Evolutionary conservation across 1,140 invertebrate species (phyloP).

Genomic region (Pseudomyrmex pallidus): DNA sequence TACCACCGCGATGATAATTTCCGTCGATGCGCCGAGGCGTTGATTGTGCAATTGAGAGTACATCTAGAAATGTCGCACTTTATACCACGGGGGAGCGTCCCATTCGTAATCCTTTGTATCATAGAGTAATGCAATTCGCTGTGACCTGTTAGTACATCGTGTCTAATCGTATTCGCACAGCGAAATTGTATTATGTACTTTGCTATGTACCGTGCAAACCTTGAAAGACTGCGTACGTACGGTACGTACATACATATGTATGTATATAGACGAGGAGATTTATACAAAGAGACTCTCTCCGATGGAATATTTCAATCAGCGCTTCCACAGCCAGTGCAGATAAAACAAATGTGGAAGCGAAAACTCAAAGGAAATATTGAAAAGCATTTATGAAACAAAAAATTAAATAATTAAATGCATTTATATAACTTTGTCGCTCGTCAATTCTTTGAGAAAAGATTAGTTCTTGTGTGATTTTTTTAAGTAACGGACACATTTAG

Average conservation of each 20-base stretch:
- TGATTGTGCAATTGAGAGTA: constrained; percentile 58
- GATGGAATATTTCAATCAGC: too few species aligned
- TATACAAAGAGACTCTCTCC: background rate
- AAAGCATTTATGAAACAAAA: background rate
- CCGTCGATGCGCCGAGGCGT: constrained; percentile 46
- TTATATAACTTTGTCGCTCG: background rate
- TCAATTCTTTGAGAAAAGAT: background rate
- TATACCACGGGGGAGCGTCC: constrained; percentile 18
- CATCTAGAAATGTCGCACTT: constrained; percentile 54
- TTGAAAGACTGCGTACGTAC: background rate
- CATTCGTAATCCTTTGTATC: constrained; percentile 38
- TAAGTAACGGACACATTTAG: background rate
- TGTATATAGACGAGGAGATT: background rate
- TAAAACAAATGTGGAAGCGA: constrained; percentile 8
- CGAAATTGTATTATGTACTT: constrained; percentile 36
- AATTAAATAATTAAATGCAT: background rate
- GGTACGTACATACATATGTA: background rate
- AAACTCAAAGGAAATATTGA: background rate
- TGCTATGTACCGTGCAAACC: constrained; percentile 4
- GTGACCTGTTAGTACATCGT: constrained; percentile 31
- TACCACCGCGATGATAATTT: constrained; percentile 47
- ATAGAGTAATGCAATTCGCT: background rate
- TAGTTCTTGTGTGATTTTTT: background rate
- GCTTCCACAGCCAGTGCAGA: background rate
- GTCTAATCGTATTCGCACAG: constrained; percentile 47